Evolutionary conservation across 2,888 invertebrate species (phyloP).

Genomic region (Copidosoma aretas): DNA sequence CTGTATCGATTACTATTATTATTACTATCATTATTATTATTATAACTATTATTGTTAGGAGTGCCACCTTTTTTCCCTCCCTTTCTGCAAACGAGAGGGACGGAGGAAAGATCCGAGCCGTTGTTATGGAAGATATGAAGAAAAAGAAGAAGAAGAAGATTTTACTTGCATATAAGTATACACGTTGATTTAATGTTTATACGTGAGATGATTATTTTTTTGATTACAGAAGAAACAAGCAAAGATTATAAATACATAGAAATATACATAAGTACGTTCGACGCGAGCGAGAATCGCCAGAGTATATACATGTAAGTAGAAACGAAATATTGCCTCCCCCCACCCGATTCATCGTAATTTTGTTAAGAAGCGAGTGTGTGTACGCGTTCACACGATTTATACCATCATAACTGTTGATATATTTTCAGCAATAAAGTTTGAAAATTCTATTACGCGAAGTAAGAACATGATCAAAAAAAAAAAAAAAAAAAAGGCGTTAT

Average conservation of each 20-base stretch:
- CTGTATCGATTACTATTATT: not conserved
- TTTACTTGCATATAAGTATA: too few species aligned
- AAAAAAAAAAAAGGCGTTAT: not conserved
- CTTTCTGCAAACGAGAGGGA: too few species aligned
- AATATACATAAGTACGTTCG: not conserved
- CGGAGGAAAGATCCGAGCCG: too few species aligned
- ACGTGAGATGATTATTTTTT: conserved; percentile 11
- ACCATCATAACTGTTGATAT: conserved; percentile 29
- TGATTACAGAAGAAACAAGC: conserved; percentile 7
- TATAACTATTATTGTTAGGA: not conserved
- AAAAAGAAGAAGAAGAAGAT: not conserved
- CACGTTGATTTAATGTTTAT: too few species aligned
- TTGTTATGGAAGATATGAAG: too few species aligned
- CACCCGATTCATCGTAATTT: too few species aligned
- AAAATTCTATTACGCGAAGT: conserved; percentile 22
- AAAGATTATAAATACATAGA: conserved; percentile 17
- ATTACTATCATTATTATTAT: not conserved
- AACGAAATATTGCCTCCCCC: too few species aligned
- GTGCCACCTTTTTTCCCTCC: too few species aligned
- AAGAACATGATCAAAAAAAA: not conserved
- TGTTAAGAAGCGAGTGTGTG: too few species aligned
- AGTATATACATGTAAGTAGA: too few species aligned
- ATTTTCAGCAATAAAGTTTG: conserved; percentile 36
- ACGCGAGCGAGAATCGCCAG: not conserved
- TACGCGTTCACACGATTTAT: too few species aligned